Evolutionary conservation across 2,888 invertebrate species (phyloP), one percentile per base, ranked within the genome.

Genomic region (Torymus tubicola): DNA sequence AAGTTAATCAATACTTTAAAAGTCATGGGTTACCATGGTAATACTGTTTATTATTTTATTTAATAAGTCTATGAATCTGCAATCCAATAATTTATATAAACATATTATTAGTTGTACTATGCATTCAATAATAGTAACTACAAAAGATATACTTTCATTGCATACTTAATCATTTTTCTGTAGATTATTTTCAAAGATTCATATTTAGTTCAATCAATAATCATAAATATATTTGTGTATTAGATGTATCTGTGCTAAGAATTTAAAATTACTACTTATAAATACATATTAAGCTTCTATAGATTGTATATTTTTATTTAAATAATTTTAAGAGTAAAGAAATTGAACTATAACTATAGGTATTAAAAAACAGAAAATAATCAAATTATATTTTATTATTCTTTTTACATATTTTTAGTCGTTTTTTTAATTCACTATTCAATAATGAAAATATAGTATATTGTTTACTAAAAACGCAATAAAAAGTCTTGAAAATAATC

Each of bases 401-500:
- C 21, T 13, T 18, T 21, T 53, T 12, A 24, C 52, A 72, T 53
- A 24, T 75, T 67, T 67, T 75, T 3, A 67, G 67, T n/a, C 67
- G 42, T 58, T 55, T 68, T 61, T 67, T 67, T 12, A 78, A 68
- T 14, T 42, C 55, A 16, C 42, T 68, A 42, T 18, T 68, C 42
- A 78, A 61, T 63, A 67, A 0, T 21, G 13, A 0, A 68, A 73
- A 78, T 61, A 13, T 16, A 12, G 5, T 16, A 4, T 53, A 13
- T 21, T 74, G 65, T 60, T 71, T 75, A 5, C 16, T 70, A 55
- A 80, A 80, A 11, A 75, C 16, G 12, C 18, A 1, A 60, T 60
- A 60, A 60, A 80, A 80, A 60, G 65, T 53, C 61, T 60, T 65
- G 65, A 70, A 80, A 3, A 70, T 16, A 2, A 80, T 65, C 1